Conservation (phyloP, 2,888 invertebrate species). For the Meandrusa payeni region DNA sequence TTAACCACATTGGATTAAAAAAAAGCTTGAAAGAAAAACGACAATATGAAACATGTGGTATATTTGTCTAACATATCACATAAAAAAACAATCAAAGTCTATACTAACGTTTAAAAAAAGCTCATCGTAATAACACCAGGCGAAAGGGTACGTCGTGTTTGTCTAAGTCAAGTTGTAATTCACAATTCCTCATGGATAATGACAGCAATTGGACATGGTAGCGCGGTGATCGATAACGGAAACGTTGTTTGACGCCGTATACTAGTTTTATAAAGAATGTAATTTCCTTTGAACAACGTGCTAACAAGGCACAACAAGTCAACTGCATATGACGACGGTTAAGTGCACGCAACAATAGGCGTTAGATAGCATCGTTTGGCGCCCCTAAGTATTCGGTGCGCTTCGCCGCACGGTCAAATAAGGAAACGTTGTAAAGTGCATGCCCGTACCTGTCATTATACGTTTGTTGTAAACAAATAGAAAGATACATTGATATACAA, state of each 20-base stretch:
- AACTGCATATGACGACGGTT: constrained; percentile 63
- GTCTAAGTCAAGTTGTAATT: constrained; percentile 33
- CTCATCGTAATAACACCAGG: no score
- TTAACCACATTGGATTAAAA: no score
- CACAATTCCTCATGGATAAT: constrained; percentile 57
- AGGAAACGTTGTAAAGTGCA: constrained; percentile 19
- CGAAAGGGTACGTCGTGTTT: neutral
- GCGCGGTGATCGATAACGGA: constrained; percentile 71
- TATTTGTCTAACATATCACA: no score
- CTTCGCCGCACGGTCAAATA: constrained; percentile 19
- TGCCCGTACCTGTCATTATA: constrained; percentile 13
- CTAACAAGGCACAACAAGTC: constrained; percentile 70
- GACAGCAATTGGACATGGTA: constrained; percentile 66
- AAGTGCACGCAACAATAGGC: constrained; percentile 75
- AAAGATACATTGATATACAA: constrained; percentile 4
- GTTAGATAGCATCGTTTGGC: constrained; percentile 69
- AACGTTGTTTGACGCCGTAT: constrained; percentile 58
- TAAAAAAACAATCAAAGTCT: no score
- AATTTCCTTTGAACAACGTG: constrained; percentile 79
- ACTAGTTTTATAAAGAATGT: constrained; percentile 67
- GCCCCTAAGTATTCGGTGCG: constrained; percentile 34
- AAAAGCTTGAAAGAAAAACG: no score
- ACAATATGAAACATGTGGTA: no score
- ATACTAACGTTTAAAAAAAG: no score
- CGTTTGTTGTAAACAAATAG: constrained; percentile 1